Evolutionary conservation across 2,113 vertebrate genomes (phyloP), one percentile per base, ranked within the genome.

Genomic region (Megalops atlanticus): DNA sequence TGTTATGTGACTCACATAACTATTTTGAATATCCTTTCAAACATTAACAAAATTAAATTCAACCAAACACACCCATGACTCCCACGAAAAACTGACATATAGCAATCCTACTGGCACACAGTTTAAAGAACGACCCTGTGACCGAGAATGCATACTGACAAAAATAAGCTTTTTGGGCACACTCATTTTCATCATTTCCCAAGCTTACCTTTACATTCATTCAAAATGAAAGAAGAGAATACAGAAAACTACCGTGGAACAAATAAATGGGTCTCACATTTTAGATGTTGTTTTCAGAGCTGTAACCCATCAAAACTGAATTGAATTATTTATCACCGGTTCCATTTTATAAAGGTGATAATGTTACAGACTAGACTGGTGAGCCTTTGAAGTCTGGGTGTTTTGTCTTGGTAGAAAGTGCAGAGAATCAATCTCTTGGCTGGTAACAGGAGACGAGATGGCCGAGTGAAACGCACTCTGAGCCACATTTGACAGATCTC

Each of bases 221-320:
- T 64, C n/a, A 4, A 21, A 6, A 24, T 58, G 21, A 58, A 58
- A n/a, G 52, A 24, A 24, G 52, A 21, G 5, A n/a, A 1, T 7
- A 24, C 18, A 2, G 7, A 0, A 69, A 40, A 77, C 16, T 54
- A 64, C 7, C n/a, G 58, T 38, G 1, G 76, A 6, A 35, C 18
- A 58, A 64, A 82, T 82, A 81, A n/a, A 86, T 75, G 70, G 76
- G 75, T 87, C 81, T 81, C 82, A 84, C 45, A 86, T 81, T 79
- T 31, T 18, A 52, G 11, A 80, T 36, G 82, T 85, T 80, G 82
- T 85, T 88, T 86, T 81, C 77, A 82, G 79, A 87, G 58, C 41
- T 49, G 24, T 35, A 18, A 21, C 58, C 24, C 54, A 70, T 36
- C 1, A 38, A 31, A n/a, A 82, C 5, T 5, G 43, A 33, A n/a